Base-by-base conservation (phyloP, 2,113 vertebrate genomes). In the Rhineura floridana region DNA sequence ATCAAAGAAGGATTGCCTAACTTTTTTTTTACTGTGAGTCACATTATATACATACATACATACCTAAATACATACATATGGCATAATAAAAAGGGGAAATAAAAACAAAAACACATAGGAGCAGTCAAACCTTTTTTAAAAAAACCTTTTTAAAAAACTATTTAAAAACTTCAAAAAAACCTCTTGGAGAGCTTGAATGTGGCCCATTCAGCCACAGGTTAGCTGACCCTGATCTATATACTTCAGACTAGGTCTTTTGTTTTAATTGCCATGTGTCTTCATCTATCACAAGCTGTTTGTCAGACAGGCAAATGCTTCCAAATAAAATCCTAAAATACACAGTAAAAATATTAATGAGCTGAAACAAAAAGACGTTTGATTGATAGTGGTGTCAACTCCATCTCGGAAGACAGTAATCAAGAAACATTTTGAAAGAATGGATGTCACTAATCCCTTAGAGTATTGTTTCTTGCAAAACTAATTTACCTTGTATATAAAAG, bases 291-390 rank as follows among this genome's bases (percentile, higher is more conserved):
- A 69, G 9, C 48, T 75, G 28, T 84, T 84, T 55, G 52, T 87
- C 52, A 80, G 52, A 28, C 39, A 70, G 28, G 73, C 73, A 87
- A 50, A 55, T 44, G 11, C 17, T 84, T 73, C 42, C 42, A 39
- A 75, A 62, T 79, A 87, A 84, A 87, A 87, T 65, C 30, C 13
- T 59, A 50, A 78, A 50, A 84, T 87, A 72, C 77, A 23, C 15
- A 65, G 65, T 44, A 87, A 87, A 73, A 87, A 52, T 83, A 81
- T 72, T 75, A 87, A 87, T 81, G 85, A 84, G 23, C 65, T 80
- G 52, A 48, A 84, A 73, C 76, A 12, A 67, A 52, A 25, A 65
- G 55, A 25, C 52, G 44, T 62, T 84, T 84, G 79, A 90, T 48
- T 83, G 67, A 84, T 59, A 46, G 59, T n/a, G 23, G 36, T 73